Base-by-base conservation (phyloP, 2,113 vertebrate species). In the Thymallus thymallus region DNA sequence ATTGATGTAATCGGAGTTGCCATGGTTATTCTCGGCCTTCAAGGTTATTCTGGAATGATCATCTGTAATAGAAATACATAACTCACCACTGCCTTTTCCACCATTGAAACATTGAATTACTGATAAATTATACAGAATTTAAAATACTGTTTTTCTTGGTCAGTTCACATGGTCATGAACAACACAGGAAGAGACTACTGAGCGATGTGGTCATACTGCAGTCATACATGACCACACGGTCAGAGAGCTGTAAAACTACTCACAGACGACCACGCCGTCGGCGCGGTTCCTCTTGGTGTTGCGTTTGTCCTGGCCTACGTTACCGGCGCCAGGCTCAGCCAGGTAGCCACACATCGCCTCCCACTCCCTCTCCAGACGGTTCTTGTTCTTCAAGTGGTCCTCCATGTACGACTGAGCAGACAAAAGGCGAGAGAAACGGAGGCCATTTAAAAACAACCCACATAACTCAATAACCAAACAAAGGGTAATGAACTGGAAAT, bases 341-440 rank as follows among this genome's bases (percentile, higher is more conserved):
- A 97, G 96, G 83, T 99, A 99, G 35, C 92, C 92, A 29, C 96
- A 96, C 68, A 99, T 92, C 0, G 97, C 97, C 85, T 97, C 96
- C 97, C 97, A 99, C 85, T 99, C 97, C 58, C 95, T 94, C 88
- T 96, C 94, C 90, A 99, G 92, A 64, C 97, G 96, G 80, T 98
- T 94, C 92, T 95, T 96, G 90, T 98, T 98, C 87, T 95, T 96
- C 93, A 99, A 90, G 89, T 99, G 97, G 86, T 99, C 97, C 91
- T 99, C 97, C 97, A 99, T 99, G 86, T 99, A 99, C 1, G 97
- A 93, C 97, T 99, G 35, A 41, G 35, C 35, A 41, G 35, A 41
- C 35, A 41, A 89, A 84, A 84, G 69, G 55, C n/a, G 67, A 46
- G 60, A 74, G 71, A 74, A 35, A 87, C 46, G 85, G 76, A 58